Base-by-base conservation (phyloP, 2,888 invertebrate genomes). In the Drosophila lacicola region DNA sequence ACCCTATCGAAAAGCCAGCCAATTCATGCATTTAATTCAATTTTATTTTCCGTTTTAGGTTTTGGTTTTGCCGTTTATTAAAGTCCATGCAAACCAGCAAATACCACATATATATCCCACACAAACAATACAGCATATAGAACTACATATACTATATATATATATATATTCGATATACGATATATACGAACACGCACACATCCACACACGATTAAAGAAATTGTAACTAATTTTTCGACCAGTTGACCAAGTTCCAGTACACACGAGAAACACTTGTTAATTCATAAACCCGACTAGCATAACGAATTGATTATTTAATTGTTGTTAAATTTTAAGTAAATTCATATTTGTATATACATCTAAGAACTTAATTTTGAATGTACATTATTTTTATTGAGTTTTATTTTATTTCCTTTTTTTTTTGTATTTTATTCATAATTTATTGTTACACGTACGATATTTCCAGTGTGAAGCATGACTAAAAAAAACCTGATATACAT, bases 61-160 rank as follows among this genome's bases (percentile, higher is more conserved):
- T 84, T 86, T 76, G 88, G 83, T 80, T 90, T 87, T 87, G 88
- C 90, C 76, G 89, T 87, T 76, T 87, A 89, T 78, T 89, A 85
- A 88, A 77, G 68, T 21, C 80, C 74, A 79, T 53, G 61, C 81
- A 80, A 80, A 78, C 72, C 78, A 66, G 70, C 89, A 86, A 68
- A 80, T 69, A 82, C 67, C 68, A 80, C 14, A 53, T 53, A 53
- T 47, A 65, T 51, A 63, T 56, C 71, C 82, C 68, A 78, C 72
- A 86, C 64, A 75, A 54, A 56, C 41, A 63, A 69, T 55, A 68
- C 46, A 63, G 61, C 39, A 65, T 74, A 62, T 44, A 36, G 41
- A 37, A 53, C 19, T 51, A 58, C 45, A 70, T 54, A 58, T 53
- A 51, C 25, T 21, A 62, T 14, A 73, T 50, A 58, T 33, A 50